Evolutionary conservation across 2,888 invertebrate species (phyloP), one percentile per base, ranked within the genome.

Genomic region (Erebia aethiops): DNA sequence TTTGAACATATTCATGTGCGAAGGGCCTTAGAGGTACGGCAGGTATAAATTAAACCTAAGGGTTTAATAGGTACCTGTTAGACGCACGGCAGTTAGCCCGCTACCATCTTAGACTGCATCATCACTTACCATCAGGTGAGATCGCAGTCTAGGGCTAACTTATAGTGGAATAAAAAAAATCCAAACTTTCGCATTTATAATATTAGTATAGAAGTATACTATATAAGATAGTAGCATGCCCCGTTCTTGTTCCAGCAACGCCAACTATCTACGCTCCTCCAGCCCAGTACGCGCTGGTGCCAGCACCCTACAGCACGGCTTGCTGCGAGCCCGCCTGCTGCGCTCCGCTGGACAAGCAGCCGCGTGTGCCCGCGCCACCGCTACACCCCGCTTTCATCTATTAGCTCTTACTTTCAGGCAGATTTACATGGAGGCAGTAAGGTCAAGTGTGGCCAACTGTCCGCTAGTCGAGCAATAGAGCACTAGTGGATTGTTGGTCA

Each of bases 351-450:
- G 92, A 92, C 83, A 92, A 92, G 80, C 84, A 84, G 74, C 92
- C 91, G 10, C 88, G 91, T 54, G 83, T 87, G 1, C 88, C 91
- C 1, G 90, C 87, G 4, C 89, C 90, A 0, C 90, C 91, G 0
- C 82, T 93, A 1, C 93, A 93, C 74, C 93, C 93, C 1, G 93
- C 93, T 0, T 93, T 92, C 82, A 93, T 93, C 72, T 93, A 93
- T 83, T 93, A 87, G 81, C 62, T 64, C 46, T 58, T 11, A n/a
- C 43, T 51, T 35, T 68, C 41, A 60, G 16, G 16, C 60, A 3
- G 41, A n/a, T 43, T 43, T n/a, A 60, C 60, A 60, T 43, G 26
- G 35, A n/a, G 35, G 1, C 16, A 60, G 60, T 60, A 2, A 46
- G 46, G 3, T 46, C 10, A 11, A 1, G 2, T 43, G 11, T 46